These are phyloP conservation scores for Excalfactoria chinensis DNA, from an alignment of 2,113 vertebrate genomes.

Conservation along the genomic window DNA sequence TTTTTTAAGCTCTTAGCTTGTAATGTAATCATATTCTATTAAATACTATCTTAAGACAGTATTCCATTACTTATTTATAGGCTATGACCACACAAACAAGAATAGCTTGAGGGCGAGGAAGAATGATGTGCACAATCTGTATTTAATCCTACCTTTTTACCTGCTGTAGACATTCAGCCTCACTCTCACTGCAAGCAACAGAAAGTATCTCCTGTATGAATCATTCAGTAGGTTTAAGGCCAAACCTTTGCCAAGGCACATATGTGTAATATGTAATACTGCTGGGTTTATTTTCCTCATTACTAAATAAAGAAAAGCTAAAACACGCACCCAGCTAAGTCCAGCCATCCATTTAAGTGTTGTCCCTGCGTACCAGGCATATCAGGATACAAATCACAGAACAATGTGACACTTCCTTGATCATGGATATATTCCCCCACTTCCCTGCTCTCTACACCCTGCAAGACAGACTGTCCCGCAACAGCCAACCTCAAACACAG, in stretches of 20 bases:
- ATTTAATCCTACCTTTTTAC: not conserved
- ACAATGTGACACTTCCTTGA: not conserved
- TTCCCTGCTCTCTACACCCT: not conserved
- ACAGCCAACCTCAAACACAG: fast-evolving
- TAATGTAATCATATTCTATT: not conserved
- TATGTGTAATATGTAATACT: not conserved
- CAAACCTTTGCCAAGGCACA: not conserved
- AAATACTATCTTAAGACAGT: not conserved
- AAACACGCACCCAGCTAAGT: not conserved
- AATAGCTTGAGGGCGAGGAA: not conserved
- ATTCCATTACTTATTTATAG: not conserved
- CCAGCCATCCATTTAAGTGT: not conserved
- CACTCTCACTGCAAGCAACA: not conserved
- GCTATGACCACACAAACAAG: not conserved
- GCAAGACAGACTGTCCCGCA: fast-evolving
- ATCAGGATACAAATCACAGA: not conserved
- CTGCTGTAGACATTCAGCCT: not conserved
- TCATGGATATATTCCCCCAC: not conserved
- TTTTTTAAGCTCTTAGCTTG: not conserved
- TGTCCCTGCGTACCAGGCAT: fast-evolving
- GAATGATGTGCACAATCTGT: not conserved
- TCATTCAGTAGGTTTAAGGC: not conserved
- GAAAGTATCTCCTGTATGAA: not conserved
- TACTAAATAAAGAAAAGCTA: not conserved
- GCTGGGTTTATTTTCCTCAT: not conserved